A percentile compares a stretch with the other conserved stretches of the same genome.
phyloP scores from a whole-genome alignment of 1,140 invertebrate species.

The Bicyclus anynana region DNA sequence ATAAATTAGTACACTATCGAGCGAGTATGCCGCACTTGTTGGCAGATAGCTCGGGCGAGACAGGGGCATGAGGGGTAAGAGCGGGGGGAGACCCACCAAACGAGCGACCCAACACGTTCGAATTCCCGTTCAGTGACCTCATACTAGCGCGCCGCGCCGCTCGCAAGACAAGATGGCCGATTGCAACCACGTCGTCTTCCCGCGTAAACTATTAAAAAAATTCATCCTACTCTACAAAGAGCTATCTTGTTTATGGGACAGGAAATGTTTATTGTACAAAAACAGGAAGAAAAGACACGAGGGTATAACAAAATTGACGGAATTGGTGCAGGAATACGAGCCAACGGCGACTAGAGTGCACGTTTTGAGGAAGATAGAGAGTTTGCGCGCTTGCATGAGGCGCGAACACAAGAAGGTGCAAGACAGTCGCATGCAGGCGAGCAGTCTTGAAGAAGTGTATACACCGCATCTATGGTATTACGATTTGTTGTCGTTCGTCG shows the following conservation, averaged over 20 bases:
- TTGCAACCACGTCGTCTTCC: conserved; percentile 40
- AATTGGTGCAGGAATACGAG: conserved; percentile 51
- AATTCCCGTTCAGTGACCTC: conserved; percentile 56
- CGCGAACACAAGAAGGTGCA: conserved; percentile 50
- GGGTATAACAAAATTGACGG: conserved; percentile 49
- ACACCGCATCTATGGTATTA: conserved; percentile 60
- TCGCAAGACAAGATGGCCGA: conserved; percentile 53
- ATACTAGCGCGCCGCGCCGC: conserved; percentile 62
- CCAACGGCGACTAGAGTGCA: conserved; percentile 55
- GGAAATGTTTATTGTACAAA: conserved; percentile 43
- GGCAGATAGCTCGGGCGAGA: background rate
- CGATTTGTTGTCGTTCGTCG: conserved; percentile 51
- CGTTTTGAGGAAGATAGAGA: conserved; percentile 60
- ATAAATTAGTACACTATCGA: too few species aligned
- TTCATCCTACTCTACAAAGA: conserved; percentile 56
- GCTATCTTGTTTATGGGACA: conserved; percentile 53
- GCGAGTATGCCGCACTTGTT: conserved; percentile 1
- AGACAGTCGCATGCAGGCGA: conserved; percentile 39
- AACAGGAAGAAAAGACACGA: conserved; percentile 50
- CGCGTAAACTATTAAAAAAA: conserved; percentile 49
- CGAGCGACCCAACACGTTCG: conserved; percentile 8
- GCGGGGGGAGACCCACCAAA: background rate
- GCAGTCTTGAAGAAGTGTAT: conserved; percentile 39
- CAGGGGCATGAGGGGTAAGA: conserved; percentile 7
- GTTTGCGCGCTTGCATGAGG: conserved; percentile 55